Evolutionary conservation across 2,113 vertebrate species (phyloP).

Genomic region (Gymnarchus niloticus): DNA sequence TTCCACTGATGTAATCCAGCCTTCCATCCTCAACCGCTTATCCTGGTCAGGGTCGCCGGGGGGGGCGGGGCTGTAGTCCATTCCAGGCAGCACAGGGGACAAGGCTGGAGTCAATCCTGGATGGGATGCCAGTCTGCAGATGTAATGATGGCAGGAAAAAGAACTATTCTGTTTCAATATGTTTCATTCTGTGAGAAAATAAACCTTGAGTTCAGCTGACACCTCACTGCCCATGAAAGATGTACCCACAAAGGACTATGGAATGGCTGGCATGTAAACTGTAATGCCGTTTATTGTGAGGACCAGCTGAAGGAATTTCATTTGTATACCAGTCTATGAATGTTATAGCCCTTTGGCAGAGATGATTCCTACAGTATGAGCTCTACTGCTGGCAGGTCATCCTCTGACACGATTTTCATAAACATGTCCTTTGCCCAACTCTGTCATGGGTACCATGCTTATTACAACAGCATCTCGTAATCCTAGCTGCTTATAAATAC

Average conservation of each 20-base stretch:
- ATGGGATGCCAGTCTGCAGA: too few relatives aligned
- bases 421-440: constrained; percentile 45
- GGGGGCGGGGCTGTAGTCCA: too few relatives aligned
- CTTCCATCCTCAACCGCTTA: too few relatives aligned
- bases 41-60: too few relatives aligned
- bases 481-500: constrained; percentile 60
- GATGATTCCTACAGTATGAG: constrained; percentile 52
- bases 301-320: constrained; percentile 39
- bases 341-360: constrained; percentile 44
- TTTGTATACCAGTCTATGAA: constrained; percentile 52
- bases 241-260: not conserved
- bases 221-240: not conserved
- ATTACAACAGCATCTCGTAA: constrained; percentile 56
- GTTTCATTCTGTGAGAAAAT: not conserved
- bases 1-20: not conserved
- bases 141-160: not conserved
- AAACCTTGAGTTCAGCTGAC: not conserved
- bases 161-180: not conserved
- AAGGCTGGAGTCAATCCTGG: too few relatives aligned
- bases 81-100: too few relatives aligned
- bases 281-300: constrained; percentile 32
- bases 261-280: constrained; percentile 10
- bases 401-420: constrained; percentile 39
- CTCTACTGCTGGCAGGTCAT: constrained; percentile 33
- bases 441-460: constrained; percentile 59